phyloP scores from a whole-genome alignment of 2,113 vertebrate species.

The Syrrhaptes paradoxus region DNA sequence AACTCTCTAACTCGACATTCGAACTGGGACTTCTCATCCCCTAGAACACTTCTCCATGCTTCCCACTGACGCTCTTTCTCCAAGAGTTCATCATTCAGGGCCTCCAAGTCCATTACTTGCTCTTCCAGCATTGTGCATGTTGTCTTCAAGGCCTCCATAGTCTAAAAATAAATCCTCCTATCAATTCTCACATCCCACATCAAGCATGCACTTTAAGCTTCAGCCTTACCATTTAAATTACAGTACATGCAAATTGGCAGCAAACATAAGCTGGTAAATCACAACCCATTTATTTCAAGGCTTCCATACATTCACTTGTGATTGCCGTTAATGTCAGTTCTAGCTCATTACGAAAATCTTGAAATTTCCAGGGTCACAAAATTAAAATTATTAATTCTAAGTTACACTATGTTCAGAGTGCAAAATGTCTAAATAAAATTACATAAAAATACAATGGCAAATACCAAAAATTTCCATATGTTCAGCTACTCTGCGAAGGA shows the following conservation, averaged over 20 bases:
- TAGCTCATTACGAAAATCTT: neutral
- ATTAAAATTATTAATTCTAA: neutral
- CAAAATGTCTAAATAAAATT: neutral
- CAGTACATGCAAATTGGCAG: neutral
- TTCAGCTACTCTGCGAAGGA: neutral
- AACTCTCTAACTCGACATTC: constrained; percentile 92
- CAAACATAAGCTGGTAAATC: constrained; percentile 8
- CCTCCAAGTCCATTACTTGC: constrained; percentile 96
- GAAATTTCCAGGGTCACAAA: neutral
- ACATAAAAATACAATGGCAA: neutral
- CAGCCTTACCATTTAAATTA: constrained; percentile 32
- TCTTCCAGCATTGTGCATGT: constrained; percentile 99
- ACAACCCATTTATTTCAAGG: constrained; percentile 60
- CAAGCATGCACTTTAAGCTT: constrained; percentile 48
- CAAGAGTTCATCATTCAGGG: constrained; percentile 93
- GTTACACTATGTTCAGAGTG: neutral
- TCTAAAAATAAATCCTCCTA: constrained; percentile 81
- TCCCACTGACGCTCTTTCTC: constrained; percentile 99
- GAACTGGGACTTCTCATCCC: constrained; percentile 95
- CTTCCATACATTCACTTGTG: neutral
- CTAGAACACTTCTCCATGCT: constrained; percentile 90
- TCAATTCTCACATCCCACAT: constrained; percentile 67
- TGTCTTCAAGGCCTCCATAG: constrained; percentile 98
- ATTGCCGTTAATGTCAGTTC: constrained; percentile 16
- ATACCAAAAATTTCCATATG: neutral